Evolutionary conservation across 2,888 invertebrate genomes (phyloP), one percentile per base, ranked within the genome.

Genomic region (Craniophora ligustri): DNA sequence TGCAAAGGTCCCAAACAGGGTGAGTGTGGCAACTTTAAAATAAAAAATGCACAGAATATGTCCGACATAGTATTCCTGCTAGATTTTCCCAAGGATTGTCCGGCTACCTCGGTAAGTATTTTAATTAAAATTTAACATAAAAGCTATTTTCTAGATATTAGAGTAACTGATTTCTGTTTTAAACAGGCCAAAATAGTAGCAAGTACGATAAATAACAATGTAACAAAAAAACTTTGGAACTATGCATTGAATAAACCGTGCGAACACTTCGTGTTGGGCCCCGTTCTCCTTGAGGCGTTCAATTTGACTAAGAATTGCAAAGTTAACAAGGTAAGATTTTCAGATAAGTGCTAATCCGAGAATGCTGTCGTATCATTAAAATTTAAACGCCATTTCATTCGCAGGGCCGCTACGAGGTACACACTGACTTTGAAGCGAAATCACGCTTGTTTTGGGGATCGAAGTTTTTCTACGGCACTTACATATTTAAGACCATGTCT

Each of bases 211-310:
- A 80, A 64, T 36, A 86, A 85, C 44, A 86, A 83, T 46, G 62
- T 67, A 26, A 82, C 80, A 45, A 88, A 85, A 62, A 87, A 82
- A 63, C 67, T 91, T 34, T 88, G 81, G 80, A 89, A 88, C 68
- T 87, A 91, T 64, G 71, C 81, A 16, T 32, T 88, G 41, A 85
- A 84, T 45, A 85, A 84, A 32, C 92, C 91, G 0, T 92, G 91
- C 61, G 86, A 91, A 69, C 91, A 92, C 74, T 92, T 91, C 62
- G 89, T 91, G 34, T 58, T 91, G 62, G 91, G 91, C 0, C 88
- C 90, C 10, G 57, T 90, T 62, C 65, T 92, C 6, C 61, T 70
- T 10, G 84, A 82, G 3, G 67, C 86, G 4, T 88, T 89, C 58
- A 89, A 89, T 67, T 58, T 90, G 26, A 84, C 84, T 10, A 82